Conservation (phyloP, 2,797 vertebrate genomes). For the Hyperoplus immaculatus region DNA sequence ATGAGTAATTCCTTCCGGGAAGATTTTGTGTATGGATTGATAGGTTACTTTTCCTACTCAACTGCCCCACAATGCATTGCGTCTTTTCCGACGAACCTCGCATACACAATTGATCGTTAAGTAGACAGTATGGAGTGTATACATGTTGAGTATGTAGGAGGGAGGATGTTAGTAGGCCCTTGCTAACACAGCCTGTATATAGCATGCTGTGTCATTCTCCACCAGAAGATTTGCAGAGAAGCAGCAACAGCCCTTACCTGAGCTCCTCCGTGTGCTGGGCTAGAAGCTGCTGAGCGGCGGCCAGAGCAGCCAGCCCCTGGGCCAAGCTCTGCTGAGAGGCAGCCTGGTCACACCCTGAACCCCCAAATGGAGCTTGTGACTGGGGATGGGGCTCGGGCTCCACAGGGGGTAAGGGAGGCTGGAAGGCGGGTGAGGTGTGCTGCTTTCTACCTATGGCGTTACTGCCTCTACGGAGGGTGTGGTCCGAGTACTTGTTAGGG, state of each 20-base stretch:
- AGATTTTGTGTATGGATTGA: no score
- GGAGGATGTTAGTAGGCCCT: no score
- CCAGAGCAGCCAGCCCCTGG: conserved; percentile 82
- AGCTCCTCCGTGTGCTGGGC: conserved; percentile 88
- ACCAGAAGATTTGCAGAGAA: conserved; percentile 40
- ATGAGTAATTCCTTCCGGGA: no score
- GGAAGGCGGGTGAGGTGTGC: conserved; percentile 96
- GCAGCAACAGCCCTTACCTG: conserved; percentile 90
- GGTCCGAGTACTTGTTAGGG: conserved; percentile 96
- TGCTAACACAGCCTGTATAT: not conserved
- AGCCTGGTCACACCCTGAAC: conserved; percentile 80
- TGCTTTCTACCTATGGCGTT: conserved; percentile 98
- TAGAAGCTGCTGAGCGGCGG: conserved; percentile 88
- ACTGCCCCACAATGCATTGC: no score
- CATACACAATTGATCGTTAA: no score
- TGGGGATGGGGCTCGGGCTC: conserved; percentile 90
- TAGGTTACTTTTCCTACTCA: no score
- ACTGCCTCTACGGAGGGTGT: conserved; percentile 92
- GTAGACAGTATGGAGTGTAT: no score
- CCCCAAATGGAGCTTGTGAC: conserved; percentile 73
- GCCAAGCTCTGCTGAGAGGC: conserved; percentile 84
- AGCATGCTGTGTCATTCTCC: conserved; percentile 44
- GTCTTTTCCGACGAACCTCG: no score
- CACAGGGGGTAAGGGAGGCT: conserved; percentile 95
- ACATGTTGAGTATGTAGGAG: no score